Evolutionary conservation across 2,113 vertebrate genomes (phyloP), one percentile per base, ranked within the genome.

Genomic region (Morone chrysops): DNA sequence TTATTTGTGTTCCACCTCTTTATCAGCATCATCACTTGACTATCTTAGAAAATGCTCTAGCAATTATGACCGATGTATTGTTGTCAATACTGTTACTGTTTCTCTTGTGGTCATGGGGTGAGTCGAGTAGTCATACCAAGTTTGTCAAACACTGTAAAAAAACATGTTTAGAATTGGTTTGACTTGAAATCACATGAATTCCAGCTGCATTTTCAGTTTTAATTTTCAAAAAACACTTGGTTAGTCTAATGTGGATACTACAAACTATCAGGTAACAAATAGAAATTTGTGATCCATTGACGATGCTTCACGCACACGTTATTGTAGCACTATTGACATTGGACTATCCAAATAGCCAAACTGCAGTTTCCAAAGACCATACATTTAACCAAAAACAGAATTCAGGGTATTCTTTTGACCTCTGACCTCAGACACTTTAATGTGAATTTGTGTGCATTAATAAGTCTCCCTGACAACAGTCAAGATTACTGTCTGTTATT

Each of bases 51-150:
- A 80, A 87, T 50, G 57, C 78, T 90, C 75, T 75, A 41, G 60
- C 77, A 74, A 80, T 75, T 85, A 80, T 76, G 89, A 88, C 86
- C 36, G 16, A 82, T 86, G 84, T 83, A 92, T 91, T 91, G 84
- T 81, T 80, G 85, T 87, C 82, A 86, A 67, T 85, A 85, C 89
- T 89, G 83, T 87, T 77, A 73, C 82, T 91, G 84, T 87, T 84
- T 81, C 60, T 85, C 82, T 87, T 76, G 83, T 90, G 89, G 84
- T 89, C 89, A 84, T 78, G 68, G 78, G 81, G 50, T 47, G 80
- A 75, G 75, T 76, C 7, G 17, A 74, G 50, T 65, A 59, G 68
- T 80, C 86, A 59, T 83, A 70, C 36, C 63, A 8, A 82, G 69
- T 72, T 83, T 81, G 69, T 89, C 73, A 53, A 83, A 86, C 75